Percentiles rank a stretch among this genome's conserved stretches.
Evolutionary conservation across 23 tunicate species (phyloP).

Genomic region (Ciona savignyi): DNA sequence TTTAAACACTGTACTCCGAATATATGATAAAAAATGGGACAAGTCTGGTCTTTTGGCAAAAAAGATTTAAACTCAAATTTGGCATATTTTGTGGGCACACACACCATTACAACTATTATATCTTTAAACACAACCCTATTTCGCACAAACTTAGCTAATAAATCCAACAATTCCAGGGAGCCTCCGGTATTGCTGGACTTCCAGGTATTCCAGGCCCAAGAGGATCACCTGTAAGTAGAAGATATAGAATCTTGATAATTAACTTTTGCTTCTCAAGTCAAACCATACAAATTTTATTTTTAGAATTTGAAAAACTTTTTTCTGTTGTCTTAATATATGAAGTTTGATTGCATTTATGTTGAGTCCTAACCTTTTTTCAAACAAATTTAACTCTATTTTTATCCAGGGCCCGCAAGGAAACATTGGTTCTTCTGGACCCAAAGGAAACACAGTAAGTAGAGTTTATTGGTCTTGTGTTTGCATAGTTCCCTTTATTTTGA

Average conservation of each 20-base stretch:
- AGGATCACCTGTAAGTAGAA: conserved; percentile 78
- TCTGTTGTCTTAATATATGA: neutral
- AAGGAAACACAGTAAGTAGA: conserved; percentile 96
- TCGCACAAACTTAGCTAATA: neutral
- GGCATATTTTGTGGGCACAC: neutral
- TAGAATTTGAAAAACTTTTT: no score
- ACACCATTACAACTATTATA: no score
- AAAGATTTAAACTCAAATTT: neutral
- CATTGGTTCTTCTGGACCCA: conserved; percentile 80
- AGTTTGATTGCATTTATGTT: neutral
- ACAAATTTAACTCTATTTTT: no score
- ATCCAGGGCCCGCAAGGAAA: conserved; percentile 95
- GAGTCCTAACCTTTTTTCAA: neutral
- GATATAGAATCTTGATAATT: no score
- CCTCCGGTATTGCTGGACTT: conserved; percentile 76
- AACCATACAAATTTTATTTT: no score
- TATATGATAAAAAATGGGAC: no score
- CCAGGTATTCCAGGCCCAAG: conserved; percentile 82
- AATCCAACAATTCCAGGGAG: conserved; percentile 51
- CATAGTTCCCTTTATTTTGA: neutral
- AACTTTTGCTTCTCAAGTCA: no score
- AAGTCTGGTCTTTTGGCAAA: neutral
- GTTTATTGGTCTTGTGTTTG: conserved; percentile 58
- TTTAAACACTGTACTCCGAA: no score
- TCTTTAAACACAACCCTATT: no score